phyloP scores from a whole-genome alignment of 1,140 invertebrate genomes.

The Goniozus legneri region DNA sequence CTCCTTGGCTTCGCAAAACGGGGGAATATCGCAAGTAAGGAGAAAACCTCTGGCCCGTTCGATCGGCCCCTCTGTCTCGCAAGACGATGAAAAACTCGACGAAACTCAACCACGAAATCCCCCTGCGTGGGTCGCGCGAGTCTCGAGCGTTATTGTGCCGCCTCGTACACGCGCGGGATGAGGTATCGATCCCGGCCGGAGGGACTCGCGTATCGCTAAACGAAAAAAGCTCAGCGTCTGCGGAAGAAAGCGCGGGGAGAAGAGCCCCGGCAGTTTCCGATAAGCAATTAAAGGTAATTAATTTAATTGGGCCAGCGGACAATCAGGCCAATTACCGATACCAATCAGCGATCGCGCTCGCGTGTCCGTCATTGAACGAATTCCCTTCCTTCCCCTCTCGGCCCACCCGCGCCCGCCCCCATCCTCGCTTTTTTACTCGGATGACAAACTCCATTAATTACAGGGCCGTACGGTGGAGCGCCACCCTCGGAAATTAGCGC shows the following conservation, averaged over 20 bases:
- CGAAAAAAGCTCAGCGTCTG: not conserved
- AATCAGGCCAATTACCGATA: constrained; percentile 48
- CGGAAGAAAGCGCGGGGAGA: constrained; percentile 2
- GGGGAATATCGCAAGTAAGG: no score
- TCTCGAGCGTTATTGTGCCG: no score
- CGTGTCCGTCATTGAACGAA: constrained; percentile 5
- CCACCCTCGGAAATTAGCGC: constrained; percentile 38
- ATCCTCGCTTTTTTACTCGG: constrained; percentile 46
- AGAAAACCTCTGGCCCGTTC: no score
- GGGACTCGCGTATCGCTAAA: no score
- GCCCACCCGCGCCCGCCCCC: constrained; percentile 12
- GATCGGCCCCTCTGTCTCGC: no score
- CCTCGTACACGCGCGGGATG: no score
- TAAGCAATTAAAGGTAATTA: constrained; percentile 45
- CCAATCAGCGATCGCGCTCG: constrained; percentile 41
- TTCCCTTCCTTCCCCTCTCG: not conserved
- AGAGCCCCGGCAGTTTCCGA: constrained; percentile 3
- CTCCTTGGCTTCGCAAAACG: constrained; percentile 13
- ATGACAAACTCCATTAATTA: constrained; percentile 51
- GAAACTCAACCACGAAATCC: no score
- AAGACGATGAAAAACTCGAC: no score
- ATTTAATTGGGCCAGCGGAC: constrained; percentile 48
- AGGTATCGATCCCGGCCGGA: no score
- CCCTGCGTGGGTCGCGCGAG: not conserved
- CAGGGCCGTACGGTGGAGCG: constrained; percentile 35